These are phyloP conservation scores for Ciconia maguari DNA, from an alignment of 2,113 vertebrate genomes.

Conservation along the genomic window DNA sequence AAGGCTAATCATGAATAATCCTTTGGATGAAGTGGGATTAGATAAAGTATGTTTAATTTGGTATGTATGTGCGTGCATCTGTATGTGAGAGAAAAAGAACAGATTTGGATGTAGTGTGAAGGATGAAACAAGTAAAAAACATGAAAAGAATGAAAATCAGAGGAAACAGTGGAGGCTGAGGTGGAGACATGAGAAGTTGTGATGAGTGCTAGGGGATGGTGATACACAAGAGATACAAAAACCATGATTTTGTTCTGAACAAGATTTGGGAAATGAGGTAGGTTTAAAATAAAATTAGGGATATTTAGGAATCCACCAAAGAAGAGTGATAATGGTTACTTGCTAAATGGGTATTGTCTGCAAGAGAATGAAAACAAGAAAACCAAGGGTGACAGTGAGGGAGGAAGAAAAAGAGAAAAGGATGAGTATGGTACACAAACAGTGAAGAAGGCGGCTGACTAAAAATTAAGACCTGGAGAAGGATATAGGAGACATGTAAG, in stretches of 20 bases:
- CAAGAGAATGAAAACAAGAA: neutral
- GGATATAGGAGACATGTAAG: neutral
- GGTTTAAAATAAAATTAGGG: neutral
- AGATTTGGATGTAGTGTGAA: neutral
- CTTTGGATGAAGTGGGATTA: neutral
- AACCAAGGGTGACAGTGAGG: neutral
- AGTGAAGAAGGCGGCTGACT: neutral
- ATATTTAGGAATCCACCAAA: neutral
- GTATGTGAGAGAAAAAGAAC: neutral
- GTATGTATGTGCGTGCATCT: neutral
- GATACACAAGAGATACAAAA: neutral
- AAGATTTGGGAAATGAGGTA: neutral
- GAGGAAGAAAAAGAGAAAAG: neutral
- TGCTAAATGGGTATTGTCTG: neutral
- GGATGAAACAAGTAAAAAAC: neutral
- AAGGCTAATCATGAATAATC: neutral
- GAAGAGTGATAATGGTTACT: neutral
- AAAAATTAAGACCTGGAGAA: neutral
- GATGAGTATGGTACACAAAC: rapidly evolving
- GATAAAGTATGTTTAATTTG: neutral
- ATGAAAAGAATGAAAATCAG: neutral
- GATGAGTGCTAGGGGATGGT: neutral
- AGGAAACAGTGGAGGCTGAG: neutral
- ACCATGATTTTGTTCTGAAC: neutral
- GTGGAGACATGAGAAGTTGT: neutral